Conservation (phyloP, 2,797 vertebrate species). For the Forpus xanthops region DNA sequence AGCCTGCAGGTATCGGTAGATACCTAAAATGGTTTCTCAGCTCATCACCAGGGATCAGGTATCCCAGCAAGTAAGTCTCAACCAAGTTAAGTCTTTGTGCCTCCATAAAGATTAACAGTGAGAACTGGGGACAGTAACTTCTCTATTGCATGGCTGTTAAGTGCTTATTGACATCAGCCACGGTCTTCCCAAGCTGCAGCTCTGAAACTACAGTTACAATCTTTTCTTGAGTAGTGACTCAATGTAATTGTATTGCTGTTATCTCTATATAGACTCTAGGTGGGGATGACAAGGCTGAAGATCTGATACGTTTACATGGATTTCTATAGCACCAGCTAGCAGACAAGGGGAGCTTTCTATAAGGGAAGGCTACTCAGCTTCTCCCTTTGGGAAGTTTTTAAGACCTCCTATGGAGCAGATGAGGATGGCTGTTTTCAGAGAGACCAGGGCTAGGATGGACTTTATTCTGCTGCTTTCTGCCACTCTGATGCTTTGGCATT, state of each 20-base stretch:
- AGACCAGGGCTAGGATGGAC: neutral
- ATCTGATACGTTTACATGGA: neutral
- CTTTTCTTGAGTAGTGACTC: neutral
- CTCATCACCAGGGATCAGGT: neutral
- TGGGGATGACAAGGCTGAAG: neutral
- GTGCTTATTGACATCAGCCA: neutral
- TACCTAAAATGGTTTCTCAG: neutral
- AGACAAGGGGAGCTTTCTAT: neutral
- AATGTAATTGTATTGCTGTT: neutral
- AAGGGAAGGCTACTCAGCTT: neutral
- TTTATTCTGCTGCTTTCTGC: neutral
- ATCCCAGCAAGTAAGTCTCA: neutral
- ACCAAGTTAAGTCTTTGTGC: neutral
- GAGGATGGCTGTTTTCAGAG: neutral
- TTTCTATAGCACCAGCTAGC: neutral
- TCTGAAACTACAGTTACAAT: neutral
- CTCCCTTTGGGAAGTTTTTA: neutral
- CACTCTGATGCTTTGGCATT: neutral
- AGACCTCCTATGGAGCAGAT: neutral
- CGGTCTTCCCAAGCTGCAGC: neutral
- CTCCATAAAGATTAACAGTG: neutral
- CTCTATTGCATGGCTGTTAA: neutral
- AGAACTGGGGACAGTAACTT: neutral
- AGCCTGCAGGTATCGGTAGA: neutral
- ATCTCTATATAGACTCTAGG: neutral